Evolutionary conservation across 2,113 vertebrate species (phyloP), one percentile per base, ranked within the genome.

Genomic region (Corydoras sp.): DNA sequence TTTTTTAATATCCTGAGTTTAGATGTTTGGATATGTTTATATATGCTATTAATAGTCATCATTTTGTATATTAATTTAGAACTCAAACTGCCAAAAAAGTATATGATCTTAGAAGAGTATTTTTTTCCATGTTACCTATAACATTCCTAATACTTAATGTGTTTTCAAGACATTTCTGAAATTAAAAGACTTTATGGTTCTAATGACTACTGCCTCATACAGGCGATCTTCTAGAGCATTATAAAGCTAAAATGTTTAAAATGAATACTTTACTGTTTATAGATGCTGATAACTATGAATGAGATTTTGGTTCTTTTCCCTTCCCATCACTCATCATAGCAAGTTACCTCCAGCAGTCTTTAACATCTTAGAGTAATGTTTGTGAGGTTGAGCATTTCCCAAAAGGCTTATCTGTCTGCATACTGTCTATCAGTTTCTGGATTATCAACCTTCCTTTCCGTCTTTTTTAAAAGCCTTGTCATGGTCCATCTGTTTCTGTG

Each of bases 151-250:
- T 62, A 55, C 69, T 15, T 82, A 79, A 88, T 84, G 72, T 49
- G 68, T 83, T 88, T 86, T 86, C 85, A 88, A 87, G 82, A 85
- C 77, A 77, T 69, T 71, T 43, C 58, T 68, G 51, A 51, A 64
- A 69, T 59, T 83, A 51, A 67, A 72, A 67, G 70, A 55, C 69
- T 50, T 3, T 54, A 10, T 35, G 51, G 43, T 71, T 13, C 18
- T 11, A 13, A 54, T 53, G 30, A 68, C 54, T 60, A 32, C 65
- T 43, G 35, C 35, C 7, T 43, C 35, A 43, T 43, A 43, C 7
- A 43, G 4, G 0, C 7, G 35, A 43, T 43, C 35, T 43, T 43
- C 35, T 43, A 43, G 35, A 43, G 7, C 35, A 43, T 43, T 43
- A 43, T 43, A 5, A 5, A 43, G 35, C 7, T 8, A 24, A 24